Evolutionary conservation across 2,888 invertebrate genomes (phyloP), one percentile per base, ranked within the genome.

Genomic region (Lycophotia porphyrea): DNA sequence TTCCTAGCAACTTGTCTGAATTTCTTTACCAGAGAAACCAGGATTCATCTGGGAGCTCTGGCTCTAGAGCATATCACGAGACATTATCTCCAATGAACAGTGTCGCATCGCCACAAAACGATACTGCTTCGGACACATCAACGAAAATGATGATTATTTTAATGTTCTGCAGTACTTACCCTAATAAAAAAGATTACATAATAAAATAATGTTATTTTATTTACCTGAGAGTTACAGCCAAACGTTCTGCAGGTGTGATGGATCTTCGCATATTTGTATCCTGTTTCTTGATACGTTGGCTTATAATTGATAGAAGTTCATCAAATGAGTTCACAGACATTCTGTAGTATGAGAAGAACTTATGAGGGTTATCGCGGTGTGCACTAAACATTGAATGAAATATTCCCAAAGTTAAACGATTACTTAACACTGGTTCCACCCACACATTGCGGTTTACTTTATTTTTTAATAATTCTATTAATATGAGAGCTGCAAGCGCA

Each of bases 71-170:
- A 55, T 42, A 69, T 55, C 55, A 69, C 68, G 68, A 69, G 68
- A 69, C 55, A 69, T 58, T 69, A 58, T 8, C 69, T 55, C 71
- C 71, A 61, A 71, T 70, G 60, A 70, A 15, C 9, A 70, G 70
- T 70, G 60, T 70, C 70, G 70, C 60, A 70, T 61, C 70, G 60
- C 70, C 68, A 55, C 68, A 68, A 68, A n/a, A 68, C 52, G 68
- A 68, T 68, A 52, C 68, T 68, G 52, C 68, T 68, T 68, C 52
- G 68, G 68, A 55, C 68, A 55, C 52, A 68, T 68, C 68, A 55
- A 68, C 52, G 70, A 71, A 61, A 71, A 71, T 71, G 44, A 71
- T 61, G 61, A 61, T 18, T 71, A 71, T 61, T 71, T 71, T 71
- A 61, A 70, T 69, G 69, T 69, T 58, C 42, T 69, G 69, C 18